Evolutionary conservation across 2,113 vertebrate genomes (phyloP).

Genomic region (Sylvia atricapilla): DNA sequence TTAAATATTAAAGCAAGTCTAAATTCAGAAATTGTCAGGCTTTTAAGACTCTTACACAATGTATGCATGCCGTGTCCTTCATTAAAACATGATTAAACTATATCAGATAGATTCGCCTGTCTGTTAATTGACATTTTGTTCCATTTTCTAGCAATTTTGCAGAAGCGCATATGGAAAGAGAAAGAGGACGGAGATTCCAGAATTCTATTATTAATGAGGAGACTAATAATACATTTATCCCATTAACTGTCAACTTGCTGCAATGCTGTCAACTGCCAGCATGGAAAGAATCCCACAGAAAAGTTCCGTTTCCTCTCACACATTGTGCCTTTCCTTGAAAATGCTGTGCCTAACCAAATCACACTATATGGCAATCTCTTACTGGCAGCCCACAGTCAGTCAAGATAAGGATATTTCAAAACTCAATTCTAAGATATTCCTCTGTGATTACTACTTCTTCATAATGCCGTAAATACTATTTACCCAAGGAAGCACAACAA

Average conservation of each 20-base stretch:
- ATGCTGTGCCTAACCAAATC: background rate
- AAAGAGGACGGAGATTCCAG: background rate
- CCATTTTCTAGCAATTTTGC: background rate
- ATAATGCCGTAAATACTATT: background rate
- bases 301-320: background rate
- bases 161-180: background rate
- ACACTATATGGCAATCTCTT: background rate
- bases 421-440: background rate
- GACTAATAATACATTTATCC: background rate
- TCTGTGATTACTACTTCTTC: background rate
- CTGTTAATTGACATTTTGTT: conserved; percentile 25
- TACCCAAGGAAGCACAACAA: background rate
- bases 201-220: conserved; percentile 34
- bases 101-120: background rate
- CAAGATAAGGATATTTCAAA: background rate
- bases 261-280: background rate
- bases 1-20: conserved; percentile 14
- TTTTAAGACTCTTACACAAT: background rate
- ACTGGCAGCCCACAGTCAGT: background rate
- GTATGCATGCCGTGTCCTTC: background rate
- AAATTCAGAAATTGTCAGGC: conserved; percentile 2
- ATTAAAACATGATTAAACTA: background rate
- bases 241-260: background rate
- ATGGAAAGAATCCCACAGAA: background rate
- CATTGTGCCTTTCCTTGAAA: background rate